Conservation (phyloP, 2,797 vertebrate genomes). For the Sebastes matsubarae region DNA sequence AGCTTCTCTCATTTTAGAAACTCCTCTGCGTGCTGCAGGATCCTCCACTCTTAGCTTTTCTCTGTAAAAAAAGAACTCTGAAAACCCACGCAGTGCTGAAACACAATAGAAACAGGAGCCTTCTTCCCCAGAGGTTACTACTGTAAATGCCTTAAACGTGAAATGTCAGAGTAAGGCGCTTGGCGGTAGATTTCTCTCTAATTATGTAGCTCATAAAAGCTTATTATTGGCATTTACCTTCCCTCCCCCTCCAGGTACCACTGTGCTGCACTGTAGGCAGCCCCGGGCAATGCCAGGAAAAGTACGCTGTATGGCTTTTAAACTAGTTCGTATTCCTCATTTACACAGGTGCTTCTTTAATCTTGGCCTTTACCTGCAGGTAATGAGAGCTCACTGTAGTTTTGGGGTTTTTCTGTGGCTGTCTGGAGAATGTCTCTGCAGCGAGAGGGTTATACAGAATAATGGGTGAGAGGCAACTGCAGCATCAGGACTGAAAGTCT, state of each 20-base stretch:
- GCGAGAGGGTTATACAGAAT: constrained; percentile 45
- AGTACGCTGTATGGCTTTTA: constrained; percentile 30
- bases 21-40: background rate
- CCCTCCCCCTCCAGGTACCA: constrained; percentile 7
- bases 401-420: constrained; percentile 8
- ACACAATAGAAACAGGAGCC: background rate
- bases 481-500: constrained; percentile 20
- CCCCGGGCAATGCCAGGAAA: constrained; percentile 5
- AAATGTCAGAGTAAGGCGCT: constrained; percentile 34
- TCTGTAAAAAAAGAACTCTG: background rate
- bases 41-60: background rate
- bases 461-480: constrained; percentile 37
- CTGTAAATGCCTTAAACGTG: constrained; percentile 28
- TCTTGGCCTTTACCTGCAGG: constrained; percentile 46
- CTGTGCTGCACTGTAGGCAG: constrained; percentile 8
- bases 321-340: constrained; percentile 44
- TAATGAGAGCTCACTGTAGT: constrained; percentile 38
- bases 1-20: background rate
- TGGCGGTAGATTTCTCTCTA: constrained; percentile 27
- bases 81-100: background rate
- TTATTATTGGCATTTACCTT: constrained; percentile 48
- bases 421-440: constrained; percentile 37
- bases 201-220: constrained; percentile 46
- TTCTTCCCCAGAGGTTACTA: background rate
- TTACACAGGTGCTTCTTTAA: constrained; percentile 34